Conservation (phyloP, 2,113 vertebrate genomes). For the Halcyon senegalensis region DNA sequence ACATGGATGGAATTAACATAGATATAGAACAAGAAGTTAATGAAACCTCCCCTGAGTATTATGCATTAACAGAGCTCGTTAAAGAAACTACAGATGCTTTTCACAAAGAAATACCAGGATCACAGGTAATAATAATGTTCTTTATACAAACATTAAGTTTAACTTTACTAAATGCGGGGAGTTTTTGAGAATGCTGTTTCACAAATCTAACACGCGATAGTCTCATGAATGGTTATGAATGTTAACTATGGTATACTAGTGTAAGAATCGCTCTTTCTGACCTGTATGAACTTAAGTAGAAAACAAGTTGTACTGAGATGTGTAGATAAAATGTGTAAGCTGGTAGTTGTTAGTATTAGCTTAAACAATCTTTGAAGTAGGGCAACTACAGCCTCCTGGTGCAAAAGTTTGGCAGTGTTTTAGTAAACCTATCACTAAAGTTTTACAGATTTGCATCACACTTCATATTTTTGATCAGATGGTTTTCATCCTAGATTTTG, state of each 20-base stretch:
- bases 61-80: slow-evolving; percentile 88
- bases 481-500: not conserved
- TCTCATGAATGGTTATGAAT: not conserved
- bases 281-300: not conserved
- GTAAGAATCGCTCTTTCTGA: not conserved
- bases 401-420: not conserved
- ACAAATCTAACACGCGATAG: not conserved
- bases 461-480: not conserved
- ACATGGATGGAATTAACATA: slow-evolving; percentile 97
- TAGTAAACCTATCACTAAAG: not conserved
- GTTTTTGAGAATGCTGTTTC: not conserved
- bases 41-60: slow-evolving; percentile 81
- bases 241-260: not conserved
- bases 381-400: not conserved
- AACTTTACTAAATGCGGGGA: not conserved
- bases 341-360: not conserved
- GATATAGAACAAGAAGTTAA: slow-evolving; percentile 91
- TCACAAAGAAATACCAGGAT: slow-evolving; percentile 90
- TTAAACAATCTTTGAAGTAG: not conserved
- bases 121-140: slow-evolving; percentile 82
- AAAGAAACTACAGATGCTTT: slow-evolving; percentile 89
- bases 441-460: not conserved
- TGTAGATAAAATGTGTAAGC: not conserved
- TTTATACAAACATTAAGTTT: not conserved
- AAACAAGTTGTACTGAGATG: not conserved